Conservation (phyloP, 2,113 vertebrate genomes). For the Gymnobelideus leadbeateri region DNA sequence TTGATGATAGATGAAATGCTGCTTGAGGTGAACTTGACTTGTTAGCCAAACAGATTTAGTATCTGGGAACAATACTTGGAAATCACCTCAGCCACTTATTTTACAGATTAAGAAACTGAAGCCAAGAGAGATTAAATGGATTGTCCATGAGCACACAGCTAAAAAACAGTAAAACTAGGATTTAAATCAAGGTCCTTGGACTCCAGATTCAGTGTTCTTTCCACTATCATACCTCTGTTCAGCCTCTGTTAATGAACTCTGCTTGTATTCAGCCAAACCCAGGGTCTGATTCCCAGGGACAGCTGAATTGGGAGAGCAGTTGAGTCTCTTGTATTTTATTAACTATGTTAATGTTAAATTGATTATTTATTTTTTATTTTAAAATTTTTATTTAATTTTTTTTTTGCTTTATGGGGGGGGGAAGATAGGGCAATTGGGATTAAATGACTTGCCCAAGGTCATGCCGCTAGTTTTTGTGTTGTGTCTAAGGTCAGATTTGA, state of each 20-base stretch:
- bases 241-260: neutral
- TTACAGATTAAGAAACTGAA: neutral
- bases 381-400: too few species aligned
- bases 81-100: neutral
- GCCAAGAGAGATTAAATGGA: neutral
- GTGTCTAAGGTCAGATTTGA: too few species aligned
- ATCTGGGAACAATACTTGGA: neutral
- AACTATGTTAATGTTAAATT: neutral
- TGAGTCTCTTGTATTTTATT: neutral
- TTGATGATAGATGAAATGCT: neutral
- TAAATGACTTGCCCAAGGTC: too few species aligned
- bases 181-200: neutral
- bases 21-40: neutral
- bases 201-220: neutral
- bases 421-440: too few species aligned
- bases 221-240: neutral
- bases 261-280: neutral
- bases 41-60: conserved; percentile 7
- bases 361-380: neutral
- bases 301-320: neutral
- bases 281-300: neutral
- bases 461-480: too few species aligned
- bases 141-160: neutral
- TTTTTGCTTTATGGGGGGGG: too few species aligned
- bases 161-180: neutral